Percentiles rank a stretch among this genome's conserved stretches.
Conservation (phyloP, 1,140 invertebrate species). For the Psix sp. region DNA sequence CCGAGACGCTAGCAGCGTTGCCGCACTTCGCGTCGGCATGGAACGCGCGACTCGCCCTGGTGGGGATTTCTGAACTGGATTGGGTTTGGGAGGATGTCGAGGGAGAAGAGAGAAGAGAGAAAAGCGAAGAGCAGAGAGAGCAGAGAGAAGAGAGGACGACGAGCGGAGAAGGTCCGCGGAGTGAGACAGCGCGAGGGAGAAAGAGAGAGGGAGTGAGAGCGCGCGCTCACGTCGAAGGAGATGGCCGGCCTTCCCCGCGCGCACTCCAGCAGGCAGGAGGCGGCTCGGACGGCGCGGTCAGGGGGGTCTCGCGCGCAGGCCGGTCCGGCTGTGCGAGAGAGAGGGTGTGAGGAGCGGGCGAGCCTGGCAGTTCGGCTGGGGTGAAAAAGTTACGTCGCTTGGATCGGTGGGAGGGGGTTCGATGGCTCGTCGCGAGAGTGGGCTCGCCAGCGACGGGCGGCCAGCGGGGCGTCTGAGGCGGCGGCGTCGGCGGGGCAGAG, state of each 20-base stretch:
- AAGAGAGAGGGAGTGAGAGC: constrained; percentile 6
- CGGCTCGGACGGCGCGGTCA: neutral
- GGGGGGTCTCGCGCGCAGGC: neutral
- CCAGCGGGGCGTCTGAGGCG: constrained; percentile 10
- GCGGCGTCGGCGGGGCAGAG: constrained; percentile 12
- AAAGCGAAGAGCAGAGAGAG: constrained; percentile 16
- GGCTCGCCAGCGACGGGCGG: constrained; percentile 24
- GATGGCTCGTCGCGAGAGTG: constrained; percentile 35
- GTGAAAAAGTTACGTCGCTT: constrained; percentile 43
- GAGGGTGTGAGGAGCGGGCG: constrained; percentile 21
- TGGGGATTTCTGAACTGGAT: constrained; percentile 52
- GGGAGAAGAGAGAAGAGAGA: constrained; percentile 7
- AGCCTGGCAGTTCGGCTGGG: constrained; percentile 45
- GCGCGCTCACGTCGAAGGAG: constrained; percentile 37
- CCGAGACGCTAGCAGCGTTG: constrained; percentile 45
- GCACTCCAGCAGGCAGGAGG: constrained; percentile 2
- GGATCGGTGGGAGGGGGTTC: constrained; percentile 21
- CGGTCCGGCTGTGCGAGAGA: neutral
- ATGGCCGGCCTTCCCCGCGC: constrained; percentile 13
- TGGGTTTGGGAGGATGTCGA: constrained; percentile 36
- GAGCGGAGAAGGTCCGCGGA: constrained; percentile 16
- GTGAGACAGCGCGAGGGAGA: constrained; percentile 3
- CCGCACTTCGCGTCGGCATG: constrained; percentile 50
- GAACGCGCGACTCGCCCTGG: constrained; percentile 24
- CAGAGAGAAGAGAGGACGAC: constrained; percentile 7